These are phyloP conservation scores for Plecturocebus donacophilus DNA, from an alignment of 2,113 vertebrate species.

Conservation along the genomic window DNA sequence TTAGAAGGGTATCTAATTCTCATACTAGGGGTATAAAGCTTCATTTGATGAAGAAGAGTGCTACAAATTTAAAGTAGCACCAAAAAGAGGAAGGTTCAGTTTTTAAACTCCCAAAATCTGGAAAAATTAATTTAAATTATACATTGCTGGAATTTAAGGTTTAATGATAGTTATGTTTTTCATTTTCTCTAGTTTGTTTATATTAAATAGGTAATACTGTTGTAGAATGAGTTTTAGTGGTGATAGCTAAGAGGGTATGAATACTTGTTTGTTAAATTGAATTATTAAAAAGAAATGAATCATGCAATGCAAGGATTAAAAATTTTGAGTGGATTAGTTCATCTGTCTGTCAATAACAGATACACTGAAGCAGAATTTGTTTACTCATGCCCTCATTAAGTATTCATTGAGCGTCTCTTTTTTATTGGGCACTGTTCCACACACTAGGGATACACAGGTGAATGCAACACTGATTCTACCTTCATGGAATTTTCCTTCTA, in stretches of 20 bases:
- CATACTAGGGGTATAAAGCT: background rate
- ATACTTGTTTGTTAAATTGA: background rate
- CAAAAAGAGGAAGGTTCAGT: background rate
- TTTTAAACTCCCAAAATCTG: background rate
- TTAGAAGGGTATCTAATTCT: background rate
- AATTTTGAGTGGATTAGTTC: background rate
- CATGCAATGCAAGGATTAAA: background rate
- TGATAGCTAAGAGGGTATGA: background rate
- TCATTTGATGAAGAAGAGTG: background rate
- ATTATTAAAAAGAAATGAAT: background rate
- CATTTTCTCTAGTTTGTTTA: background rate
- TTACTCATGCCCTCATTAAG: background rate
- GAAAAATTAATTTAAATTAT: constrained; percentile 19
- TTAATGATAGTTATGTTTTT: background rate
- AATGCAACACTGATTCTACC: background rate
- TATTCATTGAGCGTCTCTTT: background rate
- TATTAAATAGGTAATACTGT: background rate
- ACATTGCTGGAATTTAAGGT: background rate
- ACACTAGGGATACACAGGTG: background rate
- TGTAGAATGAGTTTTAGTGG: background rate
- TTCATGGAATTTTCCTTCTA: background rate
- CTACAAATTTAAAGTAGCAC: background rate
- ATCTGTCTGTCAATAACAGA: background rate
- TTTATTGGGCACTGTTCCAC: background rate
- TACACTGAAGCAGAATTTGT: background rate